Evolutionary conservation across 2,888 invertebrate species (phyloP), one percentile per base, ranked within the genome.

Genomic region (Bhutanitis thaidina): DNA sequence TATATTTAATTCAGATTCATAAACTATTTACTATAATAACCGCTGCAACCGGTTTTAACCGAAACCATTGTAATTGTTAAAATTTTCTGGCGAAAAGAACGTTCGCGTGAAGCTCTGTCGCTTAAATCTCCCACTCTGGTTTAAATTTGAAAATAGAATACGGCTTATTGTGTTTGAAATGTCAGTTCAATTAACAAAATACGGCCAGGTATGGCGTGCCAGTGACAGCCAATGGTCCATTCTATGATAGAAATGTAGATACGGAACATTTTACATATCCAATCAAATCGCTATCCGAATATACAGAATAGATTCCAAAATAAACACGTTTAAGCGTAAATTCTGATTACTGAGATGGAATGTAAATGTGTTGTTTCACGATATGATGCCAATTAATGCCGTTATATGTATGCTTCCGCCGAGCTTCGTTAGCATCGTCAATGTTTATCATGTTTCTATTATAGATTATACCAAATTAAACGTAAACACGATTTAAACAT

Each of bases 121-220:
- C 12, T 36, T 25, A 40, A 44, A 46, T 51, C 41, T 20, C 29
- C 20, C 36, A 41, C 20, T 41, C 16, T 29, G 30, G 20, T 37
- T 43, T 43, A 38, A 47, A 47, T 47, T 46, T 37, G 41, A 52
- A 46, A 46, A 52, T 43, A 46, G 44, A 43, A 34, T 46, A 38
- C 12, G 46, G 20, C 13, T 30, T 59, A 65, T 69, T 70, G 69
- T 62, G 57, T 69, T 69, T 62, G 66, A 67, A 69, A 71, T 73
- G 68, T 69, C 69, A 67, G 67, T 74, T 77, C 73, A 77, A 80
- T 81, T 79, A 79, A 68, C 74, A 67, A 77, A 75, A 77, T 74
- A 75, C 61, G 57, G 59, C 53, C 66, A 64, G 67, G 64, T 67
- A 60, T 49, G 49, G 56, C 67, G 46, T 76, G 79, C 52, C 56